Evolutionary conservation across 37 sponge, comb jelly and placozoan genomes (phyloP).

Genomic region (Aplysina aerophoba): DNA sequence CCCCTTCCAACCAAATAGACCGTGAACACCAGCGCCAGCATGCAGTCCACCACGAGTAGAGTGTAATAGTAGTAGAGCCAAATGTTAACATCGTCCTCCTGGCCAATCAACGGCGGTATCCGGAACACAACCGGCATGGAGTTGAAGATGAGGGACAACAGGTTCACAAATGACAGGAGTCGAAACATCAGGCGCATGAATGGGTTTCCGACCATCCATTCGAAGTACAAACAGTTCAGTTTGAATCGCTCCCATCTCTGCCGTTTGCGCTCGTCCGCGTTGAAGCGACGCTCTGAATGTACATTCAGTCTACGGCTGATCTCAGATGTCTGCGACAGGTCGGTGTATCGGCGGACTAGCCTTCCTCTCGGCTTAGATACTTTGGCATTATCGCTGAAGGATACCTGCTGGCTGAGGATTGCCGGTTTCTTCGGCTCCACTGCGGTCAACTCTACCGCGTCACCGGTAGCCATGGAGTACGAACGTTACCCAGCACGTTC

Average conservation of each 20-base stretch:
- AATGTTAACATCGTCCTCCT: background rate
- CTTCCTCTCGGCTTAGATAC: no score
- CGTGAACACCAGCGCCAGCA: conserved; percentile 48
- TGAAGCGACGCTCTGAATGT: no score
- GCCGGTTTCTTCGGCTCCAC: no score
- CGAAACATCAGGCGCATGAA: conserved; percentile 41
- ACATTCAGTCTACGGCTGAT: no score
- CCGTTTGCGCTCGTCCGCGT: background rate
- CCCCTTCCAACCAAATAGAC: conserved; percentile 22
- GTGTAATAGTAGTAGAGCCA: conserved; percentile 30
- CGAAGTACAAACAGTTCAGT: conserved; percentile 17
- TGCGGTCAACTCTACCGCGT: no score
- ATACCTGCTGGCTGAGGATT: no score
- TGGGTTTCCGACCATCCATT: conserved; percentile 25
- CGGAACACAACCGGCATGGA: conserved; percentile 38
- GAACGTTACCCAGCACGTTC: no score
- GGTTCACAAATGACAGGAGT: conserved; percentile 38
- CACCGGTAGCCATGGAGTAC: no score
- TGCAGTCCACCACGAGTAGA: conserved; percentile 40
- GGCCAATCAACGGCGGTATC: background rate
- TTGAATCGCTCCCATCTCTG: conserved; percentile 24
- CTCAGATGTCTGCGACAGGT: no score
- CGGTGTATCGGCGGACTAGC: no score
- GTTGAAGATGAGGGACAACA: conserved; percentile 42
- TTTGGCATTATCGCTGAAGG: no score